Conservation (phyloP, 2,888 invertebrate species). For the Lampropteryx suffumata region DNA sequence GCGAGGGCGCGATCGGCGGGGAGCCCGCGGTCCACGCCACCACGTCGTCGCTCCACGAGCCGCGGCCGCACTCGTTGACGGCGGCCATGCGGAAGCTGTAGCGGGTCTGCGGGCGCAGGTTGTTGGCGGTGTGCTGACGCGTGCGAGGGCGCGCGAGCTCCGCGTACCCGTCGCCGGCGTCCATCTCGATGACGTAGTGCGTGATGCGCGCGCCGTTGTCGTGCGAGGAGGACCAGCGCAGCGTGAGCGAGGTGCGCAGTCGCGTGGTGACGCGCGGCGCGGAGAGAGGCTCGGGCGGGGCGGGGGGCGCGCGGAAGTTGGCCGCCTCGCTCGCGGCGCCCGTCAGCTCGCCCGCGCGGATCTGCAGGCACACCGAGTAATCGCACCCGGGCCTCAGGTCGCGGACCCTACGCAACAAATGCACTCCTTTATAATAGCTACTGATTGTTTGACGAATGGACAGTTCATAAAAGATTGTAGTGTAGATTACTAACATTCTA, state of each 20-base stretch:
- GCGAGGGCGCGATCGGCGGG: constrained; percentile 89
- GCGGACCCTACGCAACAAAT: constrained; percentile 81
- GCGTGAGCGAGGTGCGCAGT: constrained; percentile 86
- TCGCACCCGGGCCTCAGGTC: constrained; percentile 94
- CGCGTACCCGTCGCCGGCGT: constrained; percentile 87
- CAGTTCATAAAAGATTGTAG: no score
- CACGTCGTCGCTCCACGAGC: constrained; percentile 87
- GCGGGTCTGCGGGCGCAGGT: constrained; percentile 89
- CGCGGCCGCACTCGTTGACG: constrained; percentile 90
- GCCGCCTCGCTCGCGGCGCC: constrained; percentile 90
- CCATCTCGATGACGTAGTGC: constrained; percentile 90
- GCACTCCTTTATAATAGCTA: no score
- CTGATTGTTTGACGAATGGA: background rate
- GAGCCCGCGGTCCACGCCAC: constrained; percentile 89
- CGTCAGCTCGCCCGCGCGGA: constrained; percentile 88
- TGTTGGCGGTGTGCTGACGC: constrained; percentile 89
- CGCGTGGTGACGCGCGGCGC: constrained; percentile 89
- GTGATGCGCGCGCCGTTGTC: constrained; percentile 92
- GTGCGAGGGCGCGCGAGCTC: constrained; percentile 89
- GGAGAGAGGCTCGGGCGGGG: constrained; percentile 89
- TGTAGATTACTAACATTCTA: no score
- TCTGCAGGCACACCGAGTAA: constrained; percentile 91
- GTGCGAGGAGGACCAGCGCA: constrained; percentile 87
- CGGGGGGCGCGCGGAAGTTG: constrained; percentile 90
- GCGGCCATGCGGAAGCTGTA: constrained; percentile 93